Percentiles rank a stretch among this genome's conserved stretches.
Evolutionary conservation across 2,888 invertebrate genomes (phyloP).

Genomic region (Hetaerina titia): DNA sequence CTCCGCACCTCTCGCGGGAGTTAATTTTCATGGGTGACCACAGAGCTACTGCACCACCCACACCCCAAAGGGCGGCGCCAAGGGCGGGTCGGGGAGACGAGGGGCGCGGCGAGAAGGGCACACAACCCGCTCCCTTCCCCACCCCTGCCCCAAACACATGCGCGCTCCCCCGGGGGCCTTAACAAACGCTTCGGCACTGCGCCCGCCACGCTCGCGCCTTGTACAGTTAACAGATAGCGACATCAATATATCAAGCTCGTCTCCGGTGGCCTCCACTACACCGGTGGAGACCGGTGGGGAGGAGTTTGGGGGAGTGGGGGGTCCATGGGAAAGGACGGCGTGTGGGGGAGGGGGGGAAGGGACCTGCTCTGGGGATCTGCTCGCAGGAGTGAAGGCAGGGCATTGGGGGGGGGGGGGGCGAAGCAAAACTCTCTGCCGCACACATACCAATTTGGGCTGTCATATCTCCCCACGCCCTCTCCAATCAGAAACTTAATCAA

Average conservation of each 20-base stretch:
- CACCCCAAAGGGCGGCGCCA: neutral
- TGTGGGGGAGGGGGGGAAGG: neutral
- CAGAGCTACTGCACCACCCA: neutral
- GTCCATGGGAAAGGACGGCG: too few species aligned
- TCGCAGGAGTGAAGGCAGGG: neutral
- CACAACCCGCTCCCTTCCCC: neutral
- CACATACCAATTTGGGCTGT: conserved; percentile 55
- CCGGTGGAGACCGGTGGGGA: neutral
- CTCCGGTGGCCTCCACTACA: neutral
- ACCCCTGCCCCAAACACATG: too few species aligned
- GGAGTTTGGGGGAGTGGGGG: too few species aligned
- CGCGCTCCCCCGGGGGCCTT: neutral
- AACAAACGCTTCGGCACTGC: conserved; percentile 8
- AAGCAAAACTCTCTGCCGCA: neutral
- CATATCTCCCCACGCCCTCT: conserved; percentile 49
- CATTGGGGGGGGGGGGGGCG: too few species aligned
- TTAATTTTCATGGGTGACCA: neutral
- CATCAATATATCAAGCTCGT: conserved; percentile 50
- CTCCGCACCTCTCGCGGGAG: neutral
- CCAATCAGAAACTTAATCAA: conserved; percentile 64
- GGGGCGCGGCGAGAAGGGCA: too few species aligned
- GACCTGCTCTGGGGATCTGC: neutral
- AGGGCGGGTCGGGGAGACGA: too few species aligned
- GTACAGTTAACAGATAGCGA: conserved; percentile 50
- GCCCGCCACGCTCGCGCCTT: neutral